Base-by-base conservation (phyloP, 2,113 vertebrate species). In the Triplophysa rosa region DNA sequence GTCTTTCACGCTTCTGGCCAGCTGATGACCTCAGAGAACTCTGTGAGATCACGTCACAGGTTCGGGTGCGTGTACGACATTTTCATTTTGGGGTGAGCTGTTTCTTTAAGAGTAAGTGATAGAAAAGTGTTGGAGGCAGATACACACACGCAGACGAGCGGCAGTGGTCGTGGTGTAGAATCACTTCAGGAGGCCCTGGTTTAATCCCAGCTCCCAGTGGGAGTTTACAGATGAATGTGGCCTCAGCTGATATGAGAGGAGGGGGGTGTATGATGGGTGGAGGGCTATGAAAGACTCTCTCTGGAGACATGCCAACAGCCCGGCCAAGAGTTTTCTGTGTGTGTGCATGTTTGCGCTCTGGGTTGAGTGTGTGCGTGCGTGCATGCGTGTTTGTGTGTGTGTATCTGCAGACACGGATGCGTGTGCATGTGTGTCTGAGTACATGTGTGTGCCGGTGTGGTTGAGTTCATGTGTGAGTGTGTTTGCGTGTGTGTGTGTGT, bases 151-250 rank as follows among this genome's bases (percentile, higher is more conserved):
- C 77, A 78, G 80, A 65, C 29, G 29, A 2, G 2, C 2, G 26
- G 26, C 26, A 81, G 61, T 79, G 82, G 80, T 69, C 80, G 73
- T 76, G 79, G 89, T 89, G 87, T 85, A 89, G 64, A 78, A 83
- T 85, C 86, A 86, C 86, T 87, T 86, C 87, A 88, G 82, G 82
- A 86, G 82, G 83, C 85, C 87, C 87, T 77, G 78, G 85, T 82
- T 70, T 91, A 91, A 91, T 91, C 89, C 82, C n/a, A 65, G 83
- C 45, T 85, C 79, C 49, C 83, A 87, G 86, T 8, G 88, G 86
- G 80, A 47, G 63, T 68, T 89, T 84, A 83, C 71, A 75, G 72
- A 86, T 82, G 82, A 67, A 76, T 76, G 81, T 78, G 76, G 87
- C 84, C 85, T 82, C 88, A 90, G 86, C 83, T 91, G 88, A 90